Conservation (phyloP, 2,797 vertebrate species). For the Pampus argenteus region DNA sequence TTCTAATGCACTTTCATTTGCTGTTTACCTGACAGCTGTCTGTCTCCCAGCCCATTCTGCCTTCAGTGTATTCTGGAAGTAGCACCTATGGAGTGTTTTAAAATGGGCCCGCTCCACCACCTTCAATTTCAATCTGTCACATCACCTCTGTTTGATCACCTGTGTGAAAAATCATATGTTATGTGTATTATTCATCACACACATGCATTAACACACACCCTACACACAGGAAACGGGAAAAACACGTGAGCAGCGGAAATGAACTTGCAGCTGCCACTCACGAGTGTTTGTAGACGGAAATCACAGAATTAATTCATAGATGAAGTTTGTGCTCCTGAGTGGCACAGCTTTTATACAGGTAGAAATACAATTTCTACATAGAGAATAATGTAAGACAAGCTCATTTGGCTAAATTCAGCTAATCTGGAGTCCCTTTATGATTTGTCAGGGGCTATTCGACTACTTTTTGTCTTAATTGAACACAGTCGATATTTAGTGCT, state of each 20-base stretch:
- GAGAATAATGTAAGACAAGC: conserved; percentile 16
- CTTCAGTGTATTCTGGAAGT: conserved; percentile 29
- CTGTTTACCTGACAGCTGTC: conserved; percentile 56
- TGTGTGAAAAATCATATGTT: conserved; percentile 22
- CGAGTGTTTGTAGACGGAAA: conserved; percentile 37
- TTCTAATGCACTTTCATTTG: conserved; percentile 52
- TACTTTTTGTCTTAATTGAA: conserved; percentile 11
- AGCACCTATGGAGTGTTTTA: neutral
- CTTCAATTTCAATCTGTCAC: conserved; percentile 47
- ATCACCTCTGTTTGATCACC: conserved; percentile 37
- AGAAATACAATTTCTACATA: conserved; percentile 30
- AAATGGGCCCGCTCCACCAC: conserved; percentile 30
- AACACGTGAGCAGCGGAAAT: conserved; percentile 21
- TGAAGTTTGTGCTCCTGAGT: conserved; percentile 30
- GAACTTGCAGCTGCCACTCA: conserved; percentile 20
- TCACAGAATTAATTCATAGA: conserved; percentile 32
- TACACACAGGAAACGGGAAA: conserved; percentile 19
- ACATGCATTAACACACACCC: neutral
- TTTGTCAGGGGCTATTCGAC: neutral
- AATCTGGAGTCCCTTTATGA: conserved; percentile 10
- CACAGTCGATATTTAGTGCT: conserved; percentile 18
- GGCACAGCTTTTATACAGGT: conserved; percentile 23
- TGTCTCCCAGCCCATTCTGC: conserved; percentile 25
- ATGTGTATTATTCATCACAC: conserved; percentile 30
- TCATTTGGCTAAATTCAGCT: conserved; percentile 25